These are phyloP conservation scores for Hypselothyrea guttata DNA, from an alignment of 2,888 invertebrate genomes.

Conservation along the genomic window DNA sequence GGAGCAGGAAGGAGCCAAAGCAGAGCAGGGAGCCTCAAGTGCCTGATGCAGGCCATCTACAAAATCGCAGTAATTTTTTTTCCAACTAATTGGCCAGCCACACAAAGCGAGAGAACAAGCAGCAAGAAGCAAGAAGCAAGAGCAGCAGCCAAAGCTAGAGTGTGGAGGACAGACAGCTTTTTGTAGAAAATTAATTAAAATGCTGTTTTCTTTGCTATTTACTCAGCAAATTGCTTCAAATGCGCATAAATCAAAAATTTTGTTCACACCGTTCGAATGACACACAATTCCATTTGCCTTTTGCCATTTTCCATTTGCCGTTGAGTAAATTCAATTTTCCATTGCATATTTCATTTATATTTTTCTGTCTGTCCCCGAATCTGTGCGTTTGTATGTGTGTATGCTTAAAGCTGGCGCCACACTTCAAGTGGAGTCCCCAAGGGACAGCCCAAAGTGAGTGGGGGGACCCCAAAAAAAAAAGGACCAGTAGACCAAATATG, in stretches of 20 bases:
- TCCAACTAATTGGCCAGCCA: constrained; percentile 57
- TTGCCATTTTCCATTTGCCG: neutral
- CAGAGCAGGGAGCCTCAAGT: constrained; percentile 16
- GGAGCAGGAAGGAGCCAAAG: neutral
- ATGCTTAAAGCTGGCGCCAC: constrained; percentile 53
- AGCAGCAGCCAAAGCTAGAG: constrained; percentile 1
- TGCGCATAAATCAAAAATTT: constrained; percentile 71
- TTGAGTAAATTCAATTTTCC: constrained; percentile 62
- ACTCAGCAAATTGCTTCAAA: constrained; percentile 74
- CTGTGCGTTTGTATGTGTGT: constrained; percentile 29
- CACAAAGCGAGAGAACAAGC: constrained; percentile 28
- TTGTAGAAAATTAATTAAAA: constrained; percentile 70
- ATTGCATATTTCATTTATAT: constrained; percentile 66
- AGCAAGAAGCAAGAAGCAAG: constrained; percentile 2
- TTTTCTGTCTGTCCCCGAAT: constrained; percentile 28
- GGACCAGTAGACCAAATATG: constrained; percentile 14
- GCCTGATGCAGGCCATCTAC: constrained; percentile 47
- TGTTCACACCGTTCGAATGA: constrained; percentile 64
- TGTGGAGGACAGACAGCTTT: neutral
- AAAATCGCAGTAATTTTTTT: constrained; percentile 57
- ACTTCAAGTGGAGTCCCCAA: constrained; percentile 25
- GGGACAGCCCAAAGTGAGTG: neutral
- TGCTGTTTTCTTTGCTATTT: constrained; percentile 65
- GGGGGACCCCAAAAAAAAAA: constrained; percentile 11
- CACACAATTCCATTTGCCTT: constrained; percentile 1